Base-by-base conservation (phyloP, 2,797 vertebrate genomes). In the Ispidina lecontei region DNA sequence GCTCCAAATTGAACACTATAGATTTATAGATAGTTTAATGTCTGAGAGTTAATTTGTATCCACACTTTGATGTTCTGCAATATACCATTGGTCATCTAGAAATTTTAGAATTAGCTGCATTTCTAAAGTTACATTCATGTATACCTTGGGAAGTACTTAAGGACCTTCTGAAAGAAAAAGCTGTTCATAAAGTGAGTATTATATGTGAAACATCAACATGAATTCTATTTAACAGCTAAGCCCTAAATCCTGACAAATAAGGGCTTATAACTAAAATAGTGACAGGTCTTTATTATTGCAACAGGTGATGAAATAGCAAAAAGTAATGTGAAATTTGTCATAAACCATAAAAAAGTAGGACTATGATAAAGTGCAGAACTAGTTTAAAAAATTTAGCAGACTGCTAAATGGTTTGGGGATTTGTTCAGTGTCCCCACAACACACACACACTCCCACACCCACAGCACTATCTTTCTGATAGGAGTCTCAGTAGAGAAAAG, bases 201-300 rank as follows among this genome's bases (percentile, higher is more conserved):
- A 58, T 93, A 94, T 65, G 44, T 84, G 83, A 91, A 93, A 91
- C 73, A 88, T 87, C 91, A 95, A 73, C 91, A 93, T 65, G 14
- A 94, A 68, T 81, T 86, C 55, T 88, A 44, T 89, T 91, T 93
- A 87, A 82, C 70, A 92, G 39, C 78, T 86, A 89, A 90, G 49
- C 67, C 88, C 58, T 87, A 91, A 91, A 70, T 79, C 65, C 81
- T 87, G 83, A 87, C 65, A 91, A 94, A 92, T 91, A 94, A 59
- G 37, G 65, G 41, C 52, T 94, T 85, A 86, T 75, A 83, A 93
- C 39, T 86, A 91, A 95, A 80, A 22, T 23, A 63, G 52, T 91
- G 74, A 63, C 80, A 94, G 39, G 41, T 56, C 78, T 95, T 88
- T 4, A 1, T 58, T 63, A 6, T 60, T 94, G 68, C 78, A 94